These are phyloP conservation scores for Phocides pigmalion DNA, from an alignment of 1,140 invertebrate species.

Conservation along the genomic window DNA sequence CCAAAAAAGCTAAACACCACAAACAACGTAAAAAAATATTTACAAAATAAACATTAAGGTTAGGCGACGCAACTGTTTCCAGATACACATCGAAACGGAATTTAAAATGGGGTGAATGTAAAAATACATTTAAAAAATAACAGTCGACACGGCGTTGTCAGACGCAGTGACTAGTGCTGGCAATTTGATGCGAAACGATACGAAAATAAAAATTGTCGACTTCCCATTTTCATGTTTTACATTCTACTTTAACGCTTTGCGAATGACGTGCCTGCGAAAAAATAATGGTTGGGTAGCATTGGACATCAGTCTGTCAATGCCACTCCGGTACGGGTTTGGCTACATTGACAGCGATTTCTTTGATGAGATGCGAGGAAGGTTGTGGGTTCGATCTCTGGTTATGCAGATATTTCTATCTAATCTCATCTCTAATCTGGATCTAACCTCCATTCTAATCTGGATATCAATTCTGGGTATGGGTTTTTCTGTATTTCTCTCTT, in stretches of 20 bases:
- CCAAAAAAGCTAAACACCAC: no score
- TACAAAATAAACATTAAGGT: constrained; percentile 10
- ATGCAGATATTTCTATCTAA: no score
- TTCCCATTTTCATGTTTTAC: constrained; percentile 37
- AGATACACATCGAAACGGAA: constrained; percentile 26
- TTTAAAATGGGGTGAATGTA: constrained; percentile 31
- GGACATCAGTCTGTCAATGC: constrained; percentile 46
- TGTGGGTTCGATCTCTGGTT: no score
- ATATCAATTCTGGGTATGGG: no score
- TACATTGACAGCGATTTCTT: neutral
- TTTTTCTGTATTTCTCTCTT: no score
- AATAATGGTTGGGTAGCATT: constrained; percentile 41
- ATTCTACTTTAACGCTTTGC: constrained; percentile 44
- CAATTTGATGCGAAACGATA: constrained; percentile 41
- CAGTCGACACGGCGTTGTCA: constrained; percentile 38
- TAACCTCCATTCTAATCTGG: no score
- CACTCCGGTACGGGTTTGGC: constrained; percentile 30
- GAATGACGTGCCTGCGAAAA: constrained; percentile 41
- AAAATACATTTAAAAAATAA: constrained; percentile 40
- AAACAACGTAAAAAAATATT: neutral
- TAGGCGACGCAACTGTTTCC: constrained; percentile 12
- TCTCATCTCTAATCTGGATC: no score
- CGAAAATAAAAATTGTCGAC: constrained; percentile 36
- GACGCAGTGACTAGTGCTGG: constrained; percentile 36
- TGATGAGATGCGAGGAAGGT: no score